These are phyloP conservation scores for Chrysolina haemoptera DNA, from an alignment of 2,888 invertebrate genomes.

Conservation along the genomic window DNA sequence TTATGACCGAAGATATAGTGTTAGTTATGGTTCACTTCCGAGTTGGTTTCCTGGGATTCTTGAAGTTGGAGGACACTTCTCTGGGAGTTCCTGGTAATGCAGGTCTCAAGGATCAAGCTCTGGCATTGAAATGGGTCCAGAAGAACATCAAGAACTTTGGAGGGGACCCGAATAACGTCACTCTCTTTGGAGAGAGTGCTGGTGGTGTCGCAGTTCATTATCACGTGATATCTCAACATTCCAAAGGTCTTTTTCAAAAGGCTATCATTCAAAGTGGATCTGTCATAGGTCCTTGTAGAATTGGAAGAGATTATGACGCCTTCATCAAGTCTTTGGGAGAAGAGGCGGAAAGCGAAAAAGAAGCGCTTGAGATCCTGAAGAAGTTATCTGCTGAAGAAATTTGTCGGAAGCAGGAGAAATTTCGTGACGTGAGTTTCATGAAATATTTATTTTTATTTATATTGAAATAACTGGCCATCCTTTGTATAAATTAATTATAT, in stretches of 20 bases:
- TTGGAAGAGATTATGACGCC: constrained; percentile 44
- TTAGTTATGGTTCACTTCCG: constrained; percentile 49
- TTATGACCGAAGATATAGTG: constrained; percentile 46
- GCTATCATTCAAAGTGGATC: constrained; percentile 51
- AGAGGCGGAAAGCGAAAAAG: constrained; percentile 22
- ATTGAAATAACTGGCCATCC: no score
- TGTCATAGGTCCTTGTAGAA: constrained; percentile 42
- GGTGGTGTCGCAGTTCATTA: constrained; percentile 70
- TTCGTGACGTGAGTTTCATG: neutral
- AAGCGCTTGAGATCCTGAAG: constrained; percentile 39
- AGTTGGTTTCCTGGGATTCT: constrained; percentile 37
- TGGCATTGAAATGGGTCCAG: neutral
- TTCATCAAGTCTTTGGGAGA: constrained; percentile 36
- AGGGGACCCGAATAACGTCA: constrained; percentile 68
- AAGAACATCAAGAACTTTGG: constrained; percentile 64
- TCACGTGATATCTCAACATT: constrained; percentile 69
- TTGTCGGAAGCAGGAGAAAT: constrained; percentile 30
- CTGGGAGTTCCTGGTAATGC: neutral
- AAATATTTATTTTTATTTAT: no score
- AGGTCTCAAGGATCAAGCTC: neutral
- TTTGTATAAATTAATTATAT: no score
- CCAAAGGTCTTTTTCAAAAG: constrained; percentile 59
- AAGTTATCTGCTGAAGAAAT: constrained; percentile 37
- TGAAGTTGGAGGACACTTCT: neutral
- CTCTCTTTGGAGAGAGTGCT: constrained; percentile 71